phyloP scores from a whole-genome alignment of 2,797 vertebrate species.

The Zenarchopterus dispar region DNA sequence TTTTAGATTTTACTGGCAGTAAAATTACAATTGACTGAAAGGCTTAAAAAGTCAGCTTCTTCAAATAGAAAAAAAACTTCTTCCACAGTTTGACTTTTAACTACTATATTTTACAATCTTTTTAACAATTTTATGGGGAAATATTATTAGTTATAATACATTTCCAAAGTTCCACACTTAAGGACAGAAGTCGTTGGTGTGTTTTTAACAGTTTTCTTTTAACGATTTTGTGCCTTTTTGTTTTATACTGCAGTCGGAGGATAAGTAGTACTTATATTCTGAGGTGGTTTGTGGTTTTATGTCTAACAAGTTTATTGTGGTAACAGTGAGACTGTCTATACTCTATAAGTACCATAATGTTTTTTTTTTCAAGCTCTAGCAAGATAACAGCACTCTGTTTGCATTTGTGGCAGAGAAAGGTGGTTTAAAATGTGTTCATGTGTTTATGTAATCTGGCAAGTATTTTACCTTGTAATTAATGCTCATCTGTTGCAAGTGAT shows the following conservation, averaged over 20 bases:
- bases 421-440: slow-evolving; percentile 39
- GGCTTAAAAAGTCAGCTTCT: slow-evolving; percentile 26
- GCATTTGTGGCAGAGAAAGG: slow-evolving; percentile 24
- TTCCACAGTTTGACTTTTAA: too few relatives aligned
- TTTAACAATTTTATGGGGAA: too few relatives aligned
- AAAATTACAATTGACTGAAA: slow-evolving; percentile 37
- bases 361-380: neutral
- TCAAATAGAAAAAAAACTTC: too few relatives aligned
- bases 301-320: slow-evolving; percentile 66
- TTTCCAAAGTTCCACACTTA: too few relatives aligned
- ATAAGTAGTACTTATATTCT: slow-evolving; percentile 46
- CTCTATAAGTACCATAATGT: slow-evolving; percentile 42
- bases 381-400: slow-evolving; percentile 25
- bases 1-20: slow-evolving; percentile 51
- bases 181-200: neutral
- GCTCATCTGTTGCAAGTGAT: slow-evolving; percentile 27
- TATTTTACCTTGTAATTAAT: slow-evolving; percentile 31
- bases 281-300: slow-evolving; percentile 74
- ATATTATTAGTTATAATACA: too few relatives aligned
- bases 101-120: too few relatives aligned
- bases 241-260: slow-evolving; percentile 37
- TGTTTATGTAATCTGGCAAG: slow-evolving; percentile 30
- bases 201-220: neutral
- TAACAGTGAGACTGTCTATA: slow-evolving; percentile 42
- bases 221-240: neutral